Conservation (phyloP, 2,888 invertebrate species). For the Mesorhabditis spiculigera region DNA sequence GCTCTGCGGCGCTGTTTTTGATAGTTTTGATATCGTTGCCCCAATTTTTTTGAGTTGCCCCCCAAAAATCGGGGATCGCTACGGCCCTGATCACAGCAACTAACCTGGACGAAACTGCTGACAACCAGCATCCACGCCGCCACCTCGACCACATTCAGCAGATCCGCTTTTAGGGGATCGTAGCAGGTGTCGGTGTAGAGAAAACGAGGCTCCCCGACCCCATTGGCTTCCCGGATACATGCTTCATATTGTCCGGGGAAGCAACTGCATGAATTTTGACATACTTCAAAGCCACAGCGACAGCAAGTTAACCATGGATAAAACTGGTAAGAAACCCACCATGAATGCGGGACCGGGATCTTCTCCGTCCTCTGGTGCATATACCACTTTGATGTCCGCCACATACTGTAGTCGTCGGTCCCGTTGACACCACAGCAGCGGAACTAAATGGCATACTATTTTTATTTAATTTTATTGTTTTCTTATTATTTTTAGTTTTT, state of each 20-base stretch:
- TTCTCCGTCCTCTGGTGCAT: slow-evolving; percentile 45
- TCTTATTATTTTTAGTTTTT: no score
- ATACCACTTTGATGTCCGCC: slow-evolving; percentile 57
- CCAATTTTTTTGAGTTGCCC: no score
- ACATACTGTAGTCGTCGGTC: slow-evolving; percentile 48
- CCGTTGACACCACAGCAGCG: slow-evolving; percentile 57
- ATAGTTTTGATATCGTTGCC: no score
- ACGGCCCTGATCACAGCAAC: no score
- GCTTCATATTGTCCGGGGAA: slow-evolving; percentile 20
- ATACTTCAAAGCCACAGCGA: no score
- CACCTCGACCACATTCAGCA: slow-evolving; percentile 49
- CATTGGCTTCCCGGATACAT: slow-evolving; percentile 15
- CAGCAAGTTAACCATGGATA: no score
- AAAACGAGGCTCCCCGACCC: slow-evolving; percentile 10
- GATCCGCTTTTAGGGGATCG: slow-evolving; percentile 43
- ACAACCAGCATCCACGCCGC: slow-evolving; percentile 52
- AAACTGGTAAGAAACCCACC: slow-evolving; percentile 13
- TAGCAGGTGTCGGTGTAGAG: slow-evolving; percentile 53
- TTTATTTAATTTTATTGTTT: no score
- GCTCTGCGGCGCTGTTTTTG: no score
- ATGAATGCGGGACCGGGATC: slow-evolving; percentile 19
- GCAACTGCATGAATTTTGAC: slow-evolving; percentile 35
- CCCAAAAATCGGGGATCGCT: no score
- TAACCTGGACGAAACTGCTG: slow-evolving; percentile 46
- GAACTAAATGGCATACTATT: no score